Conservation (phyloP, 2,113 vertebrate species). For the Pseudorectes ferrugineus region DNA sequence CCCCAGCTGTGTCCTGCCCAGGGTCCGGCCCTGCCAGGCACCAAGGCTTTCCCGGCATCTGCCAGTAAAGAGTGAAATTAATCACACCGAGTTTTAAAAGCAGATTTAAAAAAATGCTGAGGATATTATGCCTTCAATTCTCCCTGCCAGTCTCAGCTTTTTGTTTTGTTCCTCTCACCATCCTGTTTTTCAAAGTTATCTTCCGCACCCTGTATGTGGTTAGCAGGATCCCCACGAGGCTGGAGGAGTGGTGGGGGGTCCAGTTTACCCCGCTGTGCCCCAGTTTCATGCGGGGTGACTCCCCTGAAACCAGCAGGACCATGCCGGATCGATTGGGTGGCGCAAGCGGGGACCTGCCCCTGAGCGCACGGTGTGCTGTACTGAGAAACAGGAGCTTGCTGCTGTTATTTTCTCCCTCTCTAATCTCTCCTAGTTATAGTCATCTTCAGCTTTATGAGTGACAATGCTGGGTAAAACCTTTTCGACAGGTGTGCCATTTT, state of each 20-base stretch:
- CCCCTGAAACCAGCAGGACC: background rate
- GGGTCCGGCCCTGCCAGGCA: accelerated
- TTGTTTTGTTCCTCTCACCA: background rate
- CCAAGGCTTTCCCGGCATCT: background rate
- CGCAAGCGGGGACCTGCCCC: background rate
- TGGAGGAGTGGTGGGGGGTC: background rate
- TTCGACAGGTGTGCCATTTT: conserved; percentile 39
- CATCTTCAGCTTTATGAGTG: background rate
- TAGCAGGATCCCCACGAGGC: background rate
- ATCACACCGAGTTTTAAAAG: background rate
- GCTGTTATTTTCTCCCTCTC: background rate
- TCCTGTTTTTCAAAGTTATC: background rate
- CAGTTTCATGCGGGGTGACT: background rate
- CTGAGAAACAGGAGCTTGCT: background rate
- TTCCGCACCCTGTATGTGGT: accelerated
- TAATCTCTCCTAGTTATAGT: background rate
- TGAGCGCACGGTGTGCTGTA: accelerated
- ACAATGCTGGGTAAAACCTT: conserved; percentile 3
- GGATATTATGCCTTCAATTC: background rate
- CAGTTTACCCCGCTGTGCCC: accelerated
- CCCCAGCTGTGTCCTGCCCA: background rate
- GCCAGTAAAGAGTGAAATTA: background rate
- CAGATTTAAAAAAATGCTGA: background rate
- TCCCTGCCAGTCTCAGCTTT: background rate
- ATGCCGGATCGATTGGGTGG: accelerated